These are phyloP conservation scores for Kryptopterus vitreolus DNA, from an alignment of 2,797 vertebrate genomes.

Conservation along the genomic window DNA sequence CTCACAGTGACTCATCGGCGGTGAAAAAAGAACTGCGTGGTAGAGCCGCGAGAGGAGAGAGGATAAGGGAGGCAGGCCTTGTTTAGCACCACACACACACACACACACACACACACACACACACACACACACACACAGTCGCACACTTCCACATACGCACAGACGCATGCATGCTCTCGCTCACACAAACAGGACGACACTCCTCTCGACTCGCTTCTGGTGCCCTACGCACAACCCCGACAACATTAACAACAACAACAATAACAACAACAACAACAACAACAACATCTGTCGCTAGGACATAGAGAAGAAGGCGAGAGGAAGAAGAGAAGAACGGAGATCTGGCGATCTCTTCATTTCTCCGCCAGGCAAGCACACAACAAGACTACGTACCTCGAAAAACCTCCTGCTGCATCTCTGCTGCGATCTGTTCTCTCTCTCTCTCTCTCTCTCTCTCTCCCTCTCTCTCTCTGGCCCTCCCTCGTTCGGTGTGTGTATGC, in stretches of 20 bases:
- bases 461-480: conserved; percentile 59
- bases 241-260: conserved; percentile 54
- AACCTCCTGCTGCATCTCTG: conserved; percentile 85
- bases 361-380: conserved; percentile 79
- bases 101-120: conserved; percentile 45
- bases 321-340: conserved; percentile 59
- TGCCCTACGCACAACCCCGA: conserved; percentile 68
- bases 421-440: conserved; percentile 80
- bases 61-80: conserved; percentile 80
- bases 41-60: conserved; percentile 74
- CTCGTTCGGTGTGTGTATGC: conserved; percentile 67
- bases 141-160: conserved; percentile 42
- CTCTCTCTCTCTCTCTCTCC: conserved; percentile 74
- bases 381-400: conserved; percentile 83
- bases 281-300: conserved; percentile 48
- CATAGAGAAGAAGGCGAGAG: conserved; percentile 64
- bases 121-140: conserved; percentile 48
- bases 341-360: conserved; percentile 71
- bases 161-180: conserved; percentile 32
- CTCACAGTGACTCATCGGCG: conserved; percentile 71
- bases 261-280: conserved; percentile 51
- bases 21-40: conserved; percentile 82
- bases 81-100: conserved; percentile 64
- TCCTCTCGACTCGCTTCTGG: conserved; percentile 61
- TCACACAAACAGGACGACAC: conserved; percentile 63